Conservation (phyloP, 2,113 vertebrate genomes). For the Physeter macrocephalus region DNA sequence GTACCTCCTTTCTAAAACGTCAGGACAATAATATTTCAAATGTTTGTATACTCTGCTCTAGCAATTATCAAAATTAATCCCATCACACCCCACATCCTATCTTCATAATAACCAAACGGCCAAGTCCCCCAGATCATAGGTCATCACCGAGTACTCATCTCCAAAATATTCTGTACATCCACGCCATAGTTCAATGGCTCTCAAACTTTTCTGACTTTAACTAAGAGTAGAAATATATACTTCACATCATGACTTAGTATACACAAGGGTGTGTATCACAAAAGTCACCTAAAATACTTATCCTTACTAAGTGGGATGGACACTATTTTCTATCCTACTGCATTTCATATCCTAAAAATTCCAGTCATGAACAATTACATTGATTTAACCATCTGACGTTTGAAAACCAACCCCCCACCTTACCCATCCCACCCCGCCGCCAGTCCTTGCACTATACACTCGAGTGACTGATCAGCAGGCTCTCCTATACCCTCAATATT, state of each 20-base stretch:
- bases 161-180: not conserved
- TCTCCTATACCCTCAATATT: not conserved
- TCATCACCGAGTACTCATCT: not conserved
- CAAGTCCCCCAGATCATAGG: not conserved
- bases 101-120: not conserved
- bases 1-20: not conserved
- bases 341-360: not conserved
- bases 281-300: not conserved
- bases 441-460: not conserved
- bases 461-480: not conserved
- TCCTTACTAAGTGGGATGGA: not conserved
- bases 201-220: not conserved
- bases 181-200: not conserved
- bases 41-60: not conserved
- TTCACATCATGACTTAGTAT: not conserved
- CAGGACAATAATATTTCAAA: not conserved
- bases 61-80: not conserved
- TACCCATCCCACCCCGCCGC: not conserved
- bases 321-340: not conserved
- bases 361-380: not conserved
- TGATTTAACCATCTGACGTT: not conserved
- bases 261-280: not conserved
- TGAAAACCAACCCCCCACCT: not conserved
- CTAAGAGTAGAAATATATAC: not conserved
- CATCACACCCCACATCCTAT: not conserved